Base-by-base conservation (phyloP, 2,113 vertebrate species). In the Pseudorasbora parva region DNA sequence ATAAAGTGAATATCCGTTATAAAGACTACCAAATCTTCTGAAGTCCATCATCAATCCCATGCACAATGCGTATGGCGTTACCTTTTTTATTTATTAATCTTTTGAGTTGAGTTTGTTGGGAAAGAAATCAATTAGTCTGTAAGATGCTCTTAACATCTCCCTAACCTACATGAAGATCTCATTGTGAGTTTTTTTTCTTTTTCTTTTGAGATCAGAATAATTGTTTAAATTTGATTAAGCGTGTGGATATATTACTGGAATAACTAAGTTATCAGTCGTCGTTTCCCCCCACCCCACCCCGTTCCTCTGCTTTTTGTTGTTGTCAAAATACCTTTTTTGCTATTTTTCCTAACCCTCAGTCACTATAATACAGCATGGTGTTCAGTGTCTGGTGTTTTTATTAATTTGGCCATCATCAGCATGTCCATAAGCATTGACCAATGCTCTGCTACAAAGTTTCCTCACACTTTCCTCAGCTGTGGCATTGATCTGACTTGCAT, bases 401-500 rank as follows among this genome's bases (percentile, higher is more conserved):
- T 25, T 79, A 11, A 25, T n/a, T 21, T 69, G 64, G 10, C 45
- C 64, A 71, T 71, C 47, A 37, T 81, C 79, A 56, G 30, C 60
- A 60, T 76, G 49, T 59, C 30, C 25, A 8, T 56, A 77, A 74
- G 25, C 62, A 33, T 81, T 57, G 74, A 59, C 74, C 21, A 21
- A n/a, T 37, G 17, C 14, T 59, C 30, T 41, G 73, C 27, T 41
- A 11, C 54, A 54, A 54, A 21, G 51, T 54, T 41, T 69, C 27
- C 47, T 43, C 74, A 57, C 74, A 37, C 27, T 59, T 77, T 82
- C 51, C 82, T 60, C 51, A n/a, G 37, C 49, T 37, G 30, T 62
- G n/a, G 59, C 30, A 33, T 81, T 64, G 79, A 73, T 27, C 71
- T 62, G 71, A 66, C 81, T 81, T 82, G 72, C 86, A 81, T 87